phyloP scores from a whole-genome alignment of 2,888 invertebrate species.

The Ormyrus nitidulus region DNA sequence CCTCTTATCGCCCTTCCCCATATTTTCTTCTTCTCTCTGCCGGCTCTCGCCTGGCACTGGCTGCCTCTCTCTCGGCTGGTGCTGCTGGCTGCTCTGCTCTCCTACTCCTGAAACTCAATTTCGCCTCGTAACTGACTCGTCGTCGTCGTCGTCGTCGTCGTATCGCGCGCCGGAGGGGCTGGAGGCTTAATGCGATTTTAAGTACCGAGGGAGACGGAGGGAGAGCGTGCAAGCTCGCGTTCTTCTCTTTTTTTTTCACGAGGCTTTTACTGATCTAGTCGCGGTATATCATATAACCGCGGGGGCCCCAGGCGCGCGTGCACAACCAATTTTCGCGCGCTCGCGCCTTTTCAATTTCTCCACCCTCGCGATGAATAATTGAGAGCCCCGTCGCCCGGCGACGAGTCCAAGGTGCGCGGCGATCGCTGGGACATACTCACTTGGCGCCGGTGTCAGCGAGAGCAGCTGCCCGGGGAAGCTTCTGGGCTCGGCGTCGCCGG shows the following conservation, averaged over 20 bases:
- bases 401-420: not conserved
- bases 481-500: too few species aligned
- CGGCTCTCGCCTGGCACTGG: not conserved
- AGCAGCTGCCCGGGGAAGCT: too few species aligned
- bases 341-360: not conserved
- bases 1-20: slow-evolving; percentile 78
- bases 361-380: not conserved
- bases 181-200: slow-evolving; percentile 41
- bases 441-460: too few species aligned
- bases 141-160: too few species aligned
- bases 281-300: too few species aligned
- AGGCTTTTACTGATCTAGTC: not conserved
- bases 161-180: not conserved
- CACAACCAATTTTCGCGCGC: not conserved
- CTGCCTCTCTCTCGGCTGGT: slow-evolving; percentile 2
- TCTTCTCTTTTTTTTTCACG: not conserved
- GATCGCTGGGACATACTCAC: not conserved
- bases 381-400: too few species aligned
- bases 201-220: slow-evolving; percentile 4
- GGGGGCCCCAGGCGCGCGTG: too few species aligned
- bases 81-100: not conserved
- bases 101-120: too few species aligned
- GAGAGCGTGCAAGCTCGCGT: too few species aligned
- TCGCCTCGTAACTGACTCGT: slow-evolving; percentile 7
- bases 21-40: slow-evolving; percentile 62